Conservation (phyloP, 2,797 vertebrate species). For the Gymnopithys bicolor region DNA sequence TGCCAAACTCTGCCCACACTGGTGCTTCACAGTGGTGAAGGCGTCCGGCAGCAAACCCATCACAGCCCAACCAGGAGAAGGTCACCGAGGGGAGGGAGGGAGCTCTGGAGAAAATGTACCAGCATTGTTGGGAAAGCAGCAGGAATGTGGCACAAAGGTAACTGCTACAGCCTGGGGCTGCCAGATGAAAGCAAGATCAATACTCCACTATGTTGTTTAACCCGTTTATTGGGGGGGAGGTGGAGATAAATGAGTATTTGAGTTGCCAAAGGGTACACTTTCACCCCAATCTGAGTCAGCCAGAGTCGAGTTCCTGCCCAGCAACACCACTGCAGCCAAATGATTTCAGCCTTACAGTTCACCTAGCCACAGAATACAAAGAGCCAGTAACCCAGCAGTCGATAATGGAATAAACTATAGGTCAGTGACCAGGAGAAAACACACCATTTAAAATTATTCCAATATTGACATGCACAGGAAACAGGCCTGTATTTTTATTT, state of each 20-base stretch:
- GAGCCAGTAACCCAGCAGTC: conserved; percentile 58
- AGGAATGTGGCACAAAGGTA: conserved; percentile 63
- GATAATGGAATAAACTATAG: conserved; percentile 68
- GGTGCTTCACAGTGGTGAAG: rapidly evolving
- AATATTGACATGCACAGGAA: conserved; percentile 49
- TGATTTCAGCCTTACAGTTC: conserved; percentile 44
- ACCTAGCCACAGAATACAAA: conserved; percentile 29
- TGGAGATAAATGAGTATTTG: conserved; percentile 14
- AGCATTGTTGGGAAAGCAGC: neutral
- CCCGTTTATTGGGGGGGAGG: conserved; percentile 41
- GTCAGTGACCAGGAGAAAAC: conserved; percentile 65
- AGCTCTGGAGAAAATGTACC: neutral
- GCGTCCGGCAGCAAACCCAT: neutral
- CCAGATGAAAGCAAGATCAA: conserved; percentile 48
- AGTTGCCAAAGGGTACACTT: conserved; percentile 52
- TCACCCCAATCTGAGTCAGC: conserved; percentile 57
- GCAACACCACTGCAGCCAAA: conserved; percentile 35
- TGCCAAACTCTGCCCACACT: neutral
- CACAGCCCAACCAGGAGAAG: neutral
- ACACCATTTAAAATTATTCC: conserved; percentile 64
- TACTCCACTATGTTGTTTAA: conserved; percentile 49
- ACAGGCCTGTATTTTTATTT: neutral
- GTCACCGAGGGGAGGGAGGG: neutral
- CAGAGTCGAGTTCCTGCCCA: neutral
- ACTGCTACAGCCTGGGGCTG: conserved; percentile 4